These are phyloP conservation scores for Gobio gobio DNA, from an alignment of 2,113 vertebrate genomes.

Conservation along the genomic window DNA sequence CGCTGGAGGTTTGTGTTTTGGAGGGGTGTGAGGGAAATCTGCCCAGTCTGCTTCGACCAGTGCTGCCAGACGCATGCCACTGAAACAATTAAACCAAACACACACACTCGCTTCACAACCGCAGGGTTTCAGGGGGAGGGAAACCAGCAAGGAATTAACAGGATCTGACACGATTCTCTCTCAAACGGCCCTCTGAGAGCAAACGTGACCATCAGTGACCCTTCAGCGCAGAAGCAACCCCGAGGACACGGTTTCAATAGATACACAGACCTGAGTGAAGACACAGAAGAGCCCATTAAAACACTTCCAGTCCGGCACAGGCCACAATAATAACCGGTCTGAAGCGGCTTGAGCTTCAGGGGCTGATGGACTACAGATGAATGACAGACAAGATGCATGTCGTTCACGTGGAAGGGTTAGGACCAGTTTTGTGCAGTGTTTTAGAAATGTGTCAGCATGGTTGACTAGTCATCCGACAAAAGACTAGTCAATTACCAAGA, in stretches of 20 bases:
- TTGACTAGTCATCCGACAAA: too few relatives aligned
- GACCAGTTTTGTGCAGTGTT: background rate
- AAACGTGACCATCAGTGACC: background rate
- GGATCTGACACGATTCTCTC: background rate
- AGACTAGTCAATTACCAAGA: background rate
- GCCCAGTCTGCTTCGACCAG: slow-evolving; percentile 72
- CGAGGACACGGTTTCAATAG: background rate
- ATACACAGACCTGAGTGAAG: background rate
- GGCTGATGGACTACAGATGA: background rate
- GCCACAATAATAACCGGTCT: background rate
- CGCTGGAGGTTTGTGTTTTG: slow-evolving; percentile 14
- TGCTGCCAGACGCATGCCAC: slow-evolving; percentile 55
- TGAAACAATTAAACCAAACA: background rate
- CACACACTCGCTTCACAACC: background rate
- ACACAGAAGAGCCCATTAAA: background rate
- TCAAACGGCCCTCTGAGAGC: background rate
- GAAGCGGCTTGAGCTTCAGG: background rate
- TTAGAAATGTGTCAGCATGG: too few relatives aligned
- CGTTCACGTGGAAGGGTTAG: background rate
- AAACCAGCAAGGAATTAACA: background rate
- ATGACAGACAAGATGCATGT: background rate
- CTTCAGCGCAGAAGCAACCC: background rate
- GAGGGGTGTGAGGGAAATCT: slow-evolving; percentile 60
- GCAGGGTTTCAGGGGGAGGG: background rate
- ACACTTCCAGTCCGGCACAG: background rate